Evolutionary conservation across 2,113 vertebrate species (phyloP), one percentile per base, ranked within the genome.

Genomic region (Lepisosteus oculatus): DNA sequence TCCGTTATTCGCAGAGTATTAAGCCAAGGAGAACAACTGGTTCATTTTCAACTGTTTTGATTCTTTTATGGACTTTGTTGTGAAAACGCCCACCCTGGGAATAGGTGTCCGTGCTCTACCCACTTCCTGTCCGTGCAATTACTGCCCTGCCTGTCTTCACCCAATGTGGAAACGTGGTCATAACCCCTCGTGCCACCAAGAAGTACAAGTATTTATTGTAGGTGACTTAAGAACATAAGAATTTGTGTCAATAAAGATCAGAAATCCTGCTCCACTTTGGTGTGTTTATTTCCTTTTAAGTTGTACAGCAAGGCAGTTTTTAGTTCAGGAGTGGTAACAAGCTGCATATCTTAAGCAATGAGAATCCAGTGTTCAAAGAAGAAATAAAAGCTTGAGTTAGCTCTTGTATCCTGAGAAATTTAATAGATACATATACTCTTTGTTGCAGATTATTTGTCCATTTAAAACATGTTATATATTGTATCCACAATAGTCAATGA

Each of bases 121-220:
- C 67, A 11, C n/a, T 59, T 13, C n/a, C n/a, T 77, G 17, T 57
- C 62, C 47, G 42, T 65, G 59, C 42, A 43, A 13, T 55, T 67
- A 72, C 43, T 65, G 62, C 66, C 77, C 68, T 80, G 68, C 69
- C 74, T 76, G 75, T 71, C 72, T n/a, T 61, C 68, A 47, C 68
- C 67, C 61, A 59, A 55, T 71, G 74, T 71, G 61, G 65, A 76
- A 63, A 68, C n/a, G 56, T 67, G 71, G 61, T 11, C 69, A 74
- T 71, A 64, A 29, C 78, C 51, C 76, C 67, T 75, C 74, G 69
- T 66, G 76, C 73, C 67, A 43, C 14, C 72, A 74, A 6, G 68
- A 69, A 65, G 63, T 63, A 76, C 65, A 74, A 68, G 12, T 85
- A 88, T 88, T 88, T 90, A 90, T 88, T 90, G 84, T 88, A 85